Conservation (phyloP, 2,888 invertebrate species). For the Allygus modestus region DNA sequence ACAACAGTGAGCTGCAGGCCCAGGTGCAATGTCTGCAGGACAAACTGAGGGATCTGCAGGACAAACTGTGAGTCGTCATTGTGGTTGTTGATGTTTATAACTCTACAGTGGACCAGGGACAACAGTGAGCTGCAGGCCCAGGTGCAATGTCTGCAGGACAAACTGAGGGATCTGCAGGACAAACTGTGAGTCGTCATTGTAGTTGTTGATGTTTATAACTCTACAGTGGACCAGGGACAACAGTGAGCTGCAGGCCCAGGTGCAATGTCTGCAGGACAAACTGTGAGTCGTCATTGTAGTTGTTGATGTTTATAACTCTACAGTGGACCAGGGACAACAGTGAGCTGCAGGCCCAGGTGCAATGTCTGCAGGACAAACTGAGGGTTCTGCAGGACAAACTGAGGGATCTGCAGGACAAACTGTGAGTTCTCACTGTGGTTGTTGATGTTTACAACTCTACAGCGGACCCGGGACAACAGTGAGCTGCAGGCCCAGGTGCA, state of each 20-base stretch:
- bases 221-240: slow-evolving; percentile 79
- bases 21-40: slow-evolving; percentile 75
- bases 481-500: slow-evolving; percentile 77
- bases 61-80: slow-evolving; percentile 76
- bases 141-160: slow-evolving; percentile 75
- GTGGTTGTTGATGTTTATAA: slow-evolving; percentile 73
- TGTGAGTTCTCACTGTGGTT: slow-evolving; percentile 74
- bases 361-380: slow-evolving; percentile 77
- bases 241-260: slow-evolving; percentile 79
- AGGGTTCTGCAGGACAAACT: slow-evolving; percentile 73
- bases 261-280: slow-evolving; percentile 76
- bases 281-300: slow-evolving; percentile 76
- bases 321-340: slow-evolving; percentile 80
- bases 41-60: slow-evolving; percentile 77
- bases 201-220: too few species aligned
- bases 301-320: slow-evolving; percentile 76
- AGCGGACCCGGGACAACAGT: slow-evolving; percentile 80
- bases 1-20: slow-evolving; percentile 81
- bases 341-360: slow-evolving; percentile 77
- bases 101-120: slow-evolving; percentile 80
- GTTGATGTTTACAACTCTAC: slow-evolving; percentile 72
- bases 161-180: slow-evolving; percentile 76
- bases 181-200: slow-evolving; percentile 78
- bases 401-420: slow-evolving; percentile 74
- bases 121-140: slow-evolving; percentile 80